Conservation (phyloP, 2,797 vertebrate species). For the Lepidocolaptes lacrymiger region DNA sequence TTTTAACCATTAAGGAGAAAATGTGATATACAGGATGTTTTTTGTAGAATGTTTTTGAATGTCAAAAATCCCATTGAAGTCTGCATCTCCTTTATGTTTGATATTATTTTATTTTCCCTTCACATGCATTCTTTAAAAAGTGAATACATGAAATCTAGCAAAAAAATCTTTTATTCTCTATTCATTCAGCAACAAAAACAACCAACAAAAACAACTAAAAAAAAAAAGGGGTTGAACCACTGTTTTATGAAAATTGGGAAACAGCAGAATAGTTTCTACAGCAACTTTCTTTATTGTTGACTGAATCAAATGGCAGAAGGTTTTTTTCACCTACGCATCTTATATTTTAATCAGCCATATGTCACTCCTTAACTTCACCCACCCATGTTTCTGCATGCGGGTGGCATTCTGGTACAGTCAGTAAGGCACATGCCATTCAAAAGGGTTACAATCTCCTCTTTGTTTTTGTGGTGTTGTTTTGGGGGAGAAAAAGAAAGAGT, state of each 20-base stretch:
- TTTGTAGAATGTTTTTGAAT: neutral
- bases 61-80: neutral
- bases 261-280: constrained; percentile 12
- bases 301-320: constrained; percentile 22
- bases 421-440: constrained; percentile 7
- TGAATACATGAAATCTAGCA: neutral
- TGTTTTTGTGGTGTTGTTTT: neutral
- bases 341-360: constrained; percentile 26
- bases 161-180: constrained; percentile 22
- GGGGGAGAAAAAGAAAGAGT: neutral
- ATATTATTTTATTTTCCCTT: constrained; percentile 37
- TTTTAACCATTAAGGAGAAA: constrained; percentile 45
- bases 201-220: neutral
- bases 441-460: constrained; percentile 33
- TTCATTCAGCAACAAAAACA: constrained; percentile 10
- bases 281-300: constrained; percentile 14
- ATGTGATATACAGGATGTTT: neutral
- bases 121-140: neutral
- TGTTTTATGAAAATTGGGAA: constrained; percentile 32
- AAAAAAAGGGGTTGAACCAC: neutral
- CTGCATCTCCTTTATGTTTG: neutral
- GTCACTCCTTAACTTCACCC: constrained; percentile 31
- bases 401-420: constrained; percentile 35
- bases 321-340: constrained; percentile 36
- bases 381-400: neutral